Base-by-base conservation (phyloP, 1,140 invertebrate genomes). In the Lasioglossum baleicum region DNA sequence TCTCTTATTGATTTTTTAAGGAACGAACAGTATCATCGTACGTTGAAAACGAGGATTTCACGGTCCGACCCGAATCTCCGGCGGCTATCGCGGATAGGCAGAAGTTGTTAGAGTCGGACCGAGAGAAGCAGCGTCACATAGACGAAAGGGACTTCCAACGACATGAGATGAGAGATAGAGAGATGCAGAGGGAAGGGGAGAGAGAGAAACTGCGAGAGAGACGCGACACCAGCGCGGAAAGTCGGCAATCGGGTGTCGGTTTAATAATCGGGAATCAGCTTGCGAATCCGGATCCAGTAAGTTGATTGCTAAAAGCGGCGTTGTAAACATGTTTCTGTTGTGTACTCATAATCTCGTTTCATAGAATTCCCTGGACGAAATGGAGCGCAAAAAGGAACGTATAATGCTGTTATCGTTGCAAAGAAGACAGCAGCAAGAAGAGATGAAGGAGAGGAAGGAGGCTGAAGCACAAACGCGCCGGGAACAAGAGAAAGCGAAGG, bases 351-450 rank as follows among this genome's bases (percentile, higher is more conserved):
- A 40, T 40, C n/a, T 53, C 48, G 10, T 60, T 80, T 88, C 89
- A n/a, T 89, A 97, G 96, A 95, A 95, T 86, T 95, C 95, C 31
- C 94, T 97, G 40, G 96, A 98, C 83, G 97, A 98, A 93, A 97
- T 98, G 96, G 97, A 98, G 89, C 95, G 95, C 53, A 98, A 97
- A 88, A 98, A 98, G 89, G 97, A 98, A 89, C 95, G 96, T 81
- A 97, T 99, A 67, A 96, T 98, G 94, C 90, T 98, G 90, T 92
- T 97, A 83, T 98, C 97, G 13, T 91, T 98, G 83, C 97, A 97
- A 91, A 94, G 98, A 88, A 95, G 96, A 87, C 97, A 98, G 89
- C 95, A 98, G 84, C 97, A 97, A 87, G 98, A 99, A 90, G 97
- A 98, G 93, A 95, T 96, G 73, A 96, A 97, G 85, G 95, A 96